phyloP scores from a whole-genome alignment of 2,888 invertebrate species.

The Operophtera brumata region DNA sequence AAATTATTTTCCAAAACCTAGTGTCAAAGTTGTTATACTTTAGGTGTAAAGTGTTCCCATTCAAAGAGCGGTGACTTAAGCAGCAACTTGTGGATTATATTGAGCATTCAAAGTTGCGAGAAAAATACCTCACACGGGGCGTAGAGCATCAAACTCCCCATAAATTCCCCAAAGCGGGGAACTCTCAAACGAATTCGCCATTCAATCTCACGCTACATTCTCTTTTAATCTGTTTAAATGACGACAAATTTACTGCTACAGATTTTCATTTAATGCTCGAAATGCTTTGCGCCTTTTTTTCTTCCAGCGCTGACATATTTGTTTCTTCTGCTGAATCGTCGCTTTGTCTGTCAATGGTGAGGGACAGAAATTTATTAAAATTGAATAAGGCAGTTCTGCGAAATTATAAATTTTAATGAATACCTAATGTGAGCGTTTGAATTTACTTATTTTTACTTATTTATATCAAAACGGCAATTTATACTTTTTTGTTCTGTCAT shows the following conservation, averaged over 20 bases:
- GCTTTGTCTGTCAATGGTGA: conserved; percentile 45
- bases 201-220: conserved; percentile 76
- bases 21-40: background rate
- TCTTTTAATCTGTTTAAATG: conserved; percentile 75
- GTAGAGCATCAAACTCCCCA: conserved; percentile 57
- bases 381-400: conserved; percentile 8
- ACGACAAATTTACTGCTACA: conserved; percentile 74
- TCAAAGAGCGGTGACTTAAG: conserved; percentile 13
- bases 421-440: background rate
- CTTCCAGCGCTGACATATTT: conserved; percentile 52
- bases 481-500: too few species aligned
- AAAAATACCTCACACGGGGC: conserved; percentile 36
- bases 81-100: conserved; percentile 16
- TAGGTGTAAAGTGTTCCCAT: conserved; percentile 5
- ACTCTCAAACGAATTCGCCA: conserved; percentile 66
- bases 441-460: background rate
- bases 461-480: too few species aligned
- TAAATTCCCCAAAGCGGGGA: conserved; percentile 58
- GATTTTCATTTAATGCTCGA: conserved; percentile 63
- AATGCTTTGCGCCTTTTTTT: conserved; percentile 50
- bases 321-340: conserved; percentile 41
- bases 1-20: background rate
- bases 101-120: conserved; percentile 14
- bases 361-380: conserved; percentile 3
- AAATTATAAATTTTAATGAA: conserved; percentile 2